These are phyloP conservation scores for Xiphophorus couchianus DNA, from an alignment of 2,113 vertebrate genomes.

Conservation along the genomic window DNA sequence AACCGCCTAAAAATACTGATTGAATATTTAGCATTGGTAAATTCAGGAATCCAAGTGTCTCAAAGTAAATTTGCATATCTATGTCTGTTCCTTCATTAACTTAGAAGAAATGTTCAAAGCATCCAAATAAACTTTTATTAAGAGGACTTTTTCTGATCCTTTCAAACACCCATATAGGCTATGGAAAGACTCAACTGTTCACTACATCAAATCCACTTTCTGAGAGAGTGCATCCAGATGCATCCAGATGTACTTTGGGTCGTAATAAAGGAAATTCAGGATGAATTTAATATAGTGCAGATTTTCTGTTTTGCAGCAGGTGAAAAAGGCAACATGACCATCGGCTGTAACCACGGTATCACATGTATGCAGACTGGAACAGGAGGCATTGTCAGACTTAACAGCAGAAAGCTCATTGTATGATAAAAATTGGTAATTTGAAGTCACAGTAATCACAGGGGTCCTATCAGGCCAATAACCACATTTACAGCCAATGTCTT, in stretches of 20 bases:
- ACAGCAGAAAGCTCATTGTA: constrained; percentile 32
- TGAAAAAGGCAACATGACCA: constrained; percentile 29
- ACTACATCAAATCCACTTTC: constrained; percentile 23
- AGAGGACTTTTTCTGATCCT: constrained; percentile 33
- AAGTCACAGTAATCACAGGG: constrained; percentile 65
- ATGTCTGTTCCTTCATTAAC: too few relatives aligned
- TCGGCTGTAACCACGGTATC: constrained; percentile 35
- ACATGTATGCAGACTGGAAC: too few relatives aligned
- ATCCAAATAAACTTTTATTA: constrained; percentile 33
- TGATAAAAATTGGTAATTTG: constrained; percentile 53
- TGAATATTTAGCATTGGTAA: too few relatives aligned
- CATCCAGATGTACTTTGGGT: constrained; percentile 29
- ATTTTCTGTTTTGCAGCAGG: constrained; percentile 16
- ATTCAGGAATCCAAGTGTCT: neutral
- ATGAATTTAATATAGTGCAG: constrained; percentile 22
- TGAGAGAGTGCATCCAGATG: constrained; percentile 21
- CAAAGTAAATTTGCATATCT: too few relatives aligned
- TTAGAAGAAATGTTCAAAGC: too few relatives aligned
- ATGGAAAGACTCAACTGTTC: constrained; percentile 51
- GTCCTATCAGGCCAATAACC: constrained; percentile 65
- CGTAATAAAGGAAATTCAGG: neutral
- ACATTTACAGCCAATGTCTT: constrained; percentile 67
- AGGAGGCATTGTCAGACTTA: neutral
- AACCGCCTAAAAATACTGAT: too few relatives aligned
- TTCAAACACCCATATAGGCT: constrained; percentile 28